Conservation (phyloP, 2,113 vertebrate species). For the Oreochromis aureus region DNA sequence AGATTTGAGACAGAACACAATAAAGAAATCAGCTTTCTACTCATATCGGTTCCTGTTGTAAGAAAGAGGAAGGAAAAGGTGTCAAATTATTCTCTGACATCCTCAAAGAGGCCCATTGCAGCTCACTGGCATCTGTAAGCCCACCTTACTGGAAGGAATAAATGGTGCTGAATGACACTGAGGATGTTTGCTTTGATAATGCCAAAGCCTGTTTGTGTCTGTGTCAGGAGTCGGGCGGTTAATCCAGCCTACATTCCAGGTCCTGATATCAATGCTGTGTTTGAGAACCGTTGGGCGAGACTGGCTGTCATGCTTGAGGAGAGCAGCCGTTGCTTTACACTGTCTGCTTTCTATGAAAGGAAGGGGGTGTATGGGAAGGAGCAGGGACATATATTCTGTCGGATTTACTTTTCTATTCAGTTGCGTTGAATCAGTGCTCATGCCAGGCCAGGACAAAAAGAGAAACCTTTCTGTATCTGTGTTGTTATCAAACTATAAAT, state of each 20-base stretch:
- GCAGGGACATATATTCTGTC: background rate
- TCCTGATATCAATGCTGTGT: conserved; percentile 42
- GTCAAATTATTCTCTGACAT: conserved; percentile 4
- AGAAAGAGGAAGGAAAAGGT: background rate
- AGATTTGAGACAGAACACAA: background rate
- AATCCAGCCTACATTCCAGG: conserved; percentile 35
- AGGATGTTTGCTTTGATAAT: conserved; percentile 37
- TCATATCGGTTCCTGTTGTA: background rate
- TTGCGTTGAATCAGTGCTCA: conserved; percentile 36
- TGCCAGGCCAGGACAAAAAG: background rate
- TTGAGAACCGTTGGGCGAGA: conserved; percentile 17
- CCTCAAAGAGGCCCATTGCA: background rate
- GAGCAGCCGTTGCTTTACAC: conserved; percentile 3
- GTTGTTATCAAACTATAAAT: conserved; percentile 2
- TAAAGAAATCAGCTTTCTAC: background rate
- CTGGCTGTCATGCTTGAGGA: conserved; percentile 48
- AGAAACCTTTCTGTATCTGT: background rate
- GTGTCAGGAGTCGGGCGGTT: conserved; percentile 22
- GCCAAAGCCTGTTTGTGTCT: conserved; percentile 42
- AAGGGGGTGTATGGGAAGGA: background rate
- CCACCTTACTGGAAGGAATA: background rate
- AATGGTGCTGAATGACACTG: background rate
- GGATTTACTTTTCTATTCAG: conserved; percentile 26
- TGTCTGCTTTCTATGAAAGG: conserved; percentile 5
- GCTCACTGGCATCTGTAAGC: background rate